Conservation (phyloP, 2,888 invertebrate genomes). For the Sinotaia quadrata region DNA sequence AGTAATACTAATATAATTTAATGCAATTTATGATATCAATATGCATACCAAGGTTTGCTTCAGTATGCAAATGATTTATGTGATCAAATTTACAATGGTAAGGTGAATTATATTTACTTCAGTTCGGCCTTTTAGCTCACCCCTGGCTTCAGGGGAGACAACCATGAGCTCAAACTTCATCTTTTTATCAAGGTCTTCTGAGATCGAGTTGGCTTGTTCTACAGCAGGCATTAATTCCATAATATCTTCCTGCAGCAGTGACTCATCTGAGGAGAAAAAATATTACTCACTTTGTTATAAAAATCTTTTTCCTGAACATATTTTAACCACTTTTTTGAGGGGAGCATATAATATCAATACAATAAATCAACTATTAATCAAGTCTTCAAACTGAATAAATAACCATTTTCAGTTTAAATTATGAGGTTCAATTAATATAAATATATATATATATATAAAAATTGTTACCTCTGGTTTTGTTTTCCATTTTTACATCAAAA, state of each 20-base stretch:
- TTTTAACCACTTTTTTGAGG: too few relatives aligned
- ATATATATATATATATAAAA: neutral
- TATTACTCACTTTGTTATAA: too few relatives aligned
- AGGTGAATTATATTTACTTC: slow-evolving; percentile 68
- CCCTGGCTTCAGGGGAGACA: slow-evolving; percentile 75
- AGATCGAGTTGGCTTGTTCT: slow-evolving; percentile 76
- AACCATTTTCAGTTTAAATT: neutral
- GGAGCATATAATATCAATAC: too few relatives aligned
- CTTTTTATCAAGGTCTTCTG: slow-evolving; percentile 74
- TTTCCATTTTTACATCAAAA: slow-evolving; percentile 62
- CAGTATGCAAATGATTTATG: too few relatives aligned
- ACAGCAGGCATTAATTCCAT: slow-evolving; percentile 75
- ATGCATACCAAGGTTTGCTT: too few relatives aligned
- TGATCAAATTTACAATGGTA: too few relatives aligned
- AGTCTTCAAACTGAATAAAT: neutral
- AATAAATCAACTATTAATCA: neutral
- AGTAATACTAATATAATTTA: too few relatives aligned
- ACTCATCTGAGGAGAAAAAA: slow-evolving; percentile 72
- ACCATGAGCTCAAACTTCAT: slow-evolving; percentile 75
- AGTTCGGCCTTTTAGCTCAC: slow-evolving; percentile 72
- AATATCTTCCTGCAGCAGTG: slow-evolving; percentile 75
- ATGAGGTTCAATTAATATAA: neutral
- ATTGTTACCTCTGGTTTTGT: slow-evolving; percentile 65
- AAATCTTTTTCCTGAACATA: neutral
- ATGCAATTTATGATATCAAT: too few relatives aligned